Evolutionary conservation across 2,113 vertebrate species (phyloP).

Genomic region (Ia io): DNA sequence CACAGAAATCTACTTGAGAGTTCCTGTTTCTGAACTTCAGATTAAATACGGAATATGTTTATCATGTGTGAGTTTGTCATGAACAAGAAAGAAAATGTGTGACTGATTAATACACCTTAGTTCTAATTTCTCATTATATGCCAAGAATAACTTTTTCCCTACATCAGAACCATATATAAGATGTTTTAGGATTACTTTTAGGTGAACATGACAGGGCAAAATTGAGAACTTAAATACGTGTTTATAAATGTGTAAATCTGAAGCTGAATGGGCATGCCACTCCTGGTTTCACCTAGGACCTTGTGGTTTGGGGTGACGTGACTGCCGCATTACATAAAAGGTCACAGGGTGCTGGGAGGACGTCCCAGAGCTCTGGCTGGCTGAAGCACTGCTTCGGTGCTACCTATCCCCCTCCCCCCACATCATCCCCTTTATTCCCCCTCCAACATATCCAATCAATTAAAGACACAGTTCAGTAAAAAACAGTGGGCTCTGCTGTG

Average conservation of each 20-base stretch:
- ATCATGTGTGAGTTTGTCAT: background rate
- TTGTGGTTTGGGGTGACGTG: conserved; percentile 31
- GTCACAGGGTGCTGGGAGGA: conserved; percentile 23
- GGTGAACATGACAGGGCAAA: background rate
- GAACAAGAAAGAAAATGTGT: background rate
- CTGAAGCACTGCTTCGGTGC: background rate
- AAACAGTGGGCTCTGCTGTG: background rate
- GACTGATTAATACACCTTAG: background rate
- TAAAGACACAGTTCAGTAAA: background rate
- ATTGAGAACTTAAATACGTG: background rate
- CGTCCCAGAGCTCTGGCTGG: conserved; percentile 9
- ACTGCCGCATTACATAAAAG: conserved; percentile 38
- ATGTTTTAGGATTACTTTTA: background rate
- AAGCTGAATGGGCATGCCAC: background rate
- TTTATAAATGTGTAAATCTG: background rate
- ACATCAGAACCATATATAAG: background rate
- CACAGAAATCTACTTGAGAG: background rate
- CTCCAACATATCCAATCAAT: background rate
- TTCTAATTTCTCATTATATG: background rate
- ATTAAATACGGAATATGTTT: background rate
- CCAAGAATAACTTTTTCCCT: background rate
- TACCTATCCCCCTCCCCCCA: background rate
- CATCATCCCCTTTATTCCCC: no score
- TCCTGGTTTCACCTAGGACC: background rate
- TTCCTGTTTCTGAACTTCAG: background rate